Evolutionary conservation across 2,797 vertebrate genomes (phyloP).

Genomic region (Tarsius wallacei): DNA sequence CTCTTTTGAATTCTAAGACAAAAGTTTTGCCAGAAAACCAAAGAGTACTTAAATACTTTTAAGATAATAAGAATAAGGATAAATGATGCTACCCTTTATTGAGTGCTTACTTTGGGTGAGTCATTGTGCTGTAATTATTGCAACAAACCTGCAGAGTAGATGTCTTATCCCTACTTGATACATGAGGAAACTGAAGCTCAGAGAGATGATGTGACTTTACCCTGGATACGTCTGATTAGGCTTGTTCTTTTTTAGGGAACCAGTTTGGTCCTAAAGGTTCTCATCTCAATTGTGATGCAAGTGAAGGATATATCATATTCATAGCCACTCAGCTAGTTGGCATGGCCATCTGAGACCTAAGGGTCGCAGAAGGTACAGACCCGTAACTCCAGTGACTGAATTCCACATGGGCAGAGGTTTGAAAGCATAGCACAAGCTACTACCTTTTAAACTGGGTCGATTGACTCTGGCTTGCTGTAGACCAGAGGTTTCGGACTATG

Average conservation of each 20-base stretch:
- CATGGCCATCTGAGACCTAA: not conserved
- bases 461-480: not conserved
- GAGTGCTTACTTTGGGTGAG: not conserved
- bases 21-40: conserved; percentile 51
- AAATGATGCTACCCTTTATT: not conserved
- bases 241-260: not conserved
- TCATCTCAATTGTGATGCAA: not conserved
- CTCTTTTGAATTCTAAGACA: conserved; percentile 23
- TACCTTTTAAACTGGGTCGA: not conserved
- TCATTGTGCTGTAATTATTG: not conserved
- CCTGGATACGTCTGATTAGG: not conserved
- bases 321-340: not conserved
- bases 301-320: not conserved
- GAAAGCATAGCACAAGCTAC: not conserved
- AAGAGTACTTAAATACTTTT: not conserved
- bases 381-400: not conserved
- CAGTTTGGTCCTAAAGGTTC: not conserved
- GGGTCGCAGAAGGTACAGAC: not conserved
- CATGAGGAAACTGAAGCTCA: not conserved
- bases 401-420: not conserved
- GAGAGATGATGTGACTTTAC: not conserved
- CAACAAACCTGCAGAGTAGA: not conserved
- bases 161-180: not conserved
- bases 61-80: not conserved
- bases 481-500: not conserved